Percentiles rank a stretch among this genome's conserved stretches.
Evolutionary conservation across 1,140 invertebrate species (phyloP).

Genomic region (Liolophura sinensis): DNA sequence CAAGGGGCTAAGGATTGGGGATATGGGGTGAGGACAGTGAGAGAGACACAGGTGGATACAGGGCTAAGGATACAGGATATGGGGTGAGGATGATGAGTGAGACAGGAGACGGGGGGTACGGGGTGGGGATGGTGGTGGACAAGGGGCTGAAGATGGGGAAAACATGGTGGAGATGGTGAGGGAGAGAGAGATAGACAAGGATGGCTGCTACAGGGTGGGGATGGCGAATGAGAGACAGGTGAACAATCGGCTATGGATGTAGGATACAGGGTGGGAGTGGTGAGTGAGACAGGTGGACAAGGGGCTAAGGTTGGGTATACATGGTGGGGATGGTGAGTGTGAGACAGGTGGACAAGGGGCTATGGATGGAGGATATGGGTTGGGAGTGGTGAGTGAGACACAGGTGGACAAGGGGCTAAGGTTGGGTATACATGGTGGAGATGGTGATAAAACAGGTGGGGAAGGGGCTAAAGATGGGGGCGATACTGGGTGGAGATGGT

Average conservation of each 20-base stretch:
- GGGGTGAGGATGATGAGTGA: background rate
- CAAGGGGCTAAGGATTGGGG: slow-evolving; percentile 2
- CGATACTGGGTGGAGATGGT: background rate
- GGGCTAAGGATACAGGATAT: background rate
- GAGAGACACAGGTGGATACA: background rate
- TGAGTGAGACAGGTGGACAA: background rate
- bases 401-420: slow-evolving; percentile 2
- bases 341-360: slow-evolving; percentile 3
- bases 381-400: background rate
- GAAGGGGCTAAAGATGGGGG: background rate
- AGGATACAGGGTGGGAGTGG: background rate
- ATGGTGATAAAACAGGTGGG: background rate
- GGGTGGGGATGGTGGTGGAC: slow-evolving; percentile 1
- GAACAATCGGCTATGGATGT: background rate
- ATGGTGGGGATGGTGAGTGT: background rate
- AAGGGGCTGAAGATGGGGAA: slow-evolving; percentile 2
- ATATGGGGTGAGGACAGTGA: background rate
- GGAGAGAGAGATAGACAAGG: too few species aligned
- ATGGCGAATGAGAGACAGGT: background rate
- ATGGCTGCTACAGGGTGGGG: slow-evolving; percentile 5
- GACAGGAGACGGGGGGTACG: background rate
- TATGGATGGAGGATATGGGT: background rate
- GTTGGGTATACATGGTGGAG: slow-evolving; percentile 6
- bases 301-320: background rate
- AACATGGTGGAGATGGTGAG: background rate